These are phyloP conservation scores for Pseudopodoces humilis DNA, from an alignment of 2,113 vertebrate genomes.

Conservation along the genomic window DNA sequence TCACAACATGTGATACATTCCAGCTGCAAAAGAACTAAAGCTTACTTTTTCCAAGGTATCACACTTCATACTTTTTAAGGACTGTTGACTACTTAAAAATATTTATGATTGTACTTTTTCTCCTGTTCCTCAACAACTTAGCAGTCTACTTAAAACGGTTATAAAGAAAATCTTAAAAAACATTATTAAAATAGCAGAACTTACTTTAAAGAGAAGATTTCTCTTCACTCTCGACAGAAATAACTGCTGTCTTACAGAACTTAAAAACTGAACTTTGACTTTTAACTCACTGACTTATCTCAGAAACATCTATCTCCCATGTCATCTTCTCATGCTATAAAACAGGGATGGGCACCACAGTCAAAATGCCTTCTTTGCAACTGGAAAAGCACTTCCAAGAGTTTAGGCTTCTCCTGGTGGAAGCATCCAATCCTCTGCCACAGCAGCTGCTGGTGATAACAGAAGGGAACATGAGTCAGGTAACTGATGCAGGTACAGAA, in stretches of 20 bases:
- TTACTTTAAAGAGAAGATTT: neutral
- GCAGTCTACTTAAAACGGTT: neutral
- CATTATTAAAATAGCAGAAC: neutral
- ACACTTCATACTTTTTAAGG: neutral
- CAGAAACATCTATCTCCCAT: conserved; percentile 5
- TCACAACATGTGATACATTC: neutral
- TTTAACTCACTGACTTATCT: conserved; percentile 36
- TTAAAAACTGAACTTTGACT: conserved; percentile 24
- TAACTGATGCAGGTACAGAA: neutral
- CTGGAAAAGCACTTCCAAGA: neutral
- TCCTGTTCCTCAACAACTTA: neutral
- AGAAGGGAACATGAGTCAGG: neutral
- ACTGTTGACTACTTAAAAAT: neutral
- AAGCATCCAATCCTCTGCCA: neutral
- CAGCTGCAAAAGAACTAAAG: neutral
- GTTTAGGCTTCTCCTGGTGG: neutral
- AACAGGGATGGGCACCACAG: conserved; percentile 21
- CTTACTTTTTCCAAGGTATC: neutral
- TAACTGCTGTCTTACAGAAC: neutral
- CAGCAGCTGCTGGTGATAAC: neutral
- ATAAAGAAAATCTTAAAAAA: neutral
- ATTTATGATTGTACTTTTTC: neutral
- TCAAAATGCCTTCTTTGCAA: neutral
- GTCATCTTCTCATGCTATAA: neutral
- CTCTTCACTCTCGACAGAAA: neutral